Conservation (phyloP, 2,113 vertebrate species). For the Python bivittatus region DNA sequence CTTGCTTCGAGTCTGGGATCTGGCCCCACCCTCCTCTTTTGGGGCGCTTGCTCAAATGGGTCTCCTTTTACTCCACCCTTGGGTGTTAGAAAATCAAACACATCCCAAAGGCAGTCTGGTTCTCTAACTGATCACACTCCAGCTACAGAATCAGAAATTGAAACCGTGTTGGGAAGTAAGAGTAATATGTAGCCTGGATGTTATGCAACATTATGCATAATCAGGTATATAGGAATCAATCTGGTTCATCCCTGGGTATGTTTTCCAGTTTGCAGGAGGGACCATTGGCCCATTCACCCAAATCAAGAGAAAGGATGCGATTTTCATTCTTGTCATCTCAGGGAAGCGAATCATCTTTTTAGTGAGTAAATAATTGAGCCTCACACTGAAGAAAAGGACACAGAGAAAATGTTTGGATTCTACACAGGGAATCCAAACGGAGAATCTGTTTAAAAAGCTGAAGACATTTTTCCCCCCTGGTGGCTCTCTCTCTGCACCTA, state of each 20-base stretch:
- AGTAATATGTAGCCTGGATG: neutral
- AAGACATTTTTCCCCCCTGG: constrained; percentile 32
- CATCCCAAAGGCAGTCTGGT: neutral
- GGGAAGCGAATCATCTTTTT: constrained; percentile 8
- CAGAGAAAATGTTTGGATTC: too few relatives aligned
- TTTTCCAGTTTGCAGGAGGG: neutral
- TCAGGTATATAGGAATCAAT: neutral
- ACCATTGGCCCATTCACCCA: constrained; percentile 18
- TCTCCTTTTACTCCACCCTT: neutral
- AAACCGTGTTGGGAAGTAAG: neutral
- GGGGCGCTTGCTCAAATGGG: neutral
- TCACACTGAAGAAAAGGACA: neutral
- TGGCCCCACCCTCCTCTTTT: neutral
- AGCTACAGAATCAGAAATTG: neutral
- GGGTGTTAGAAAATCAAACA: neutral
- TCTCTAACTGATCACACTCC: neutral
- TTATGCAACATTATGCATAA: neutral
- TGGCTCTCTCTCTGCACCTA: constrained; percentile 49
- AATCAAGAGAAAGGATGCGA: constrained; percentile 3
- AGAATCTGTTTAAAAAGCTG: neutral
- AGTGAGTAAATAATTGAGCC: neutral
- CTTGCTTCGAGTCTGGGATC: constrained; percentile 34
- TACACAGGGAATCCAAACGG: constrained; percentile 23
- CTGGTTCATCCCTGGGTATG: neutral
- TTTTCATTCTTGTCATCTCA: neutral